Conservation (phyloP, 2,113 vertebrate species). For the Lynx canadensis region DNA sequence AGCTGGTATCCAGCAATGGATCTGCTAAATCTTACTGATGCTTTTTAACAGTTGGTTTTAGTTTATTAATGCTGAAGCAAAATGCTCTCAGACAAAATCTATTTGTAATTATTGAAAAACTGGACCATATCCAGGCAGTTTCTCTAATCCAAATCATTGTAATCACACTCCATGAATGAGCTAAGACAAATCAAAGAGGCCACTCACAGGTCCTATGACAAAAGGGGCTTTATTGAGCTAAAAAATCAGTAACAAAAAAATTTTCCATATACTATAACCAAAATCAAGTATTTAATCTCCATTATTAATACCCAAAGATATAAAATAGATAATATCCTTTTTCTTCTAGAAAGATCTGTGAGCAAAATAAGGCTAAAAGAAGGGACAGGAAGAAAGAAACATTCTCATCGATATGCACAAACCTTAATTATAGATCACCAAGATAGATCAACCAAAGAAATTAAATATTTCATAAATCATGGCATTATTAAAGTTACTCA, state of each 20-base stretch:
- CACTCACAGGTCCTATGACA: neutral
- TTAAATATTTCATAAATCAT: neutral
- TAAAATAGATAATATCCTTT: neutral
- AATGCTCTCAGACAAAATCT: slow-evolving; percentile 53
- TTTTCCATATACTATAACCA: slow-evolving; percentile 16
- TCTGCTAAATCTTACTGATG: neutral
- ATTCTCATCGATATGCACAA: neutral
- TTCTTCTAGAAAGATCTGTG: neutral
- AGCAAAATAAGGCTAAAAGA: neutral
- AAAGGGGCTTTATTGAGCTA: slow-evolving; percentile 24
- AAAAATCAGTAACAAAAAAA: neutral
- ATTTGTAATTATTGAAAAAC: slow-evolving; percentile 66
- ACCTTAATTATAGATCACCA: neutral
- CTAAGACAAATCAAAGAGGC: neutral
- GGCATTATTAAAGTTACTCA: neutral
- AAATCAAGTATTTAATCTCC: slow-evolving; percentile 4
- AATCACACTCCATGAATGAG: slow-evolving; percentile 19
- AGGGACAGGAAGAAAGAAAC: neutral
- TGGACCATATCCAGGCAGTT: slow-evolving; percentile 12
- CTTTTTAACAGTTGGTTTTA: slow-evolving; percentile 39
- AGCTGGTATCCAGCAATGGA: slow-evolving; percentile 5
- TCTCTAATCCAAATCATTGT: slow-evolving; percentile 54
- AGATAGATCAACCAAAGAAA: neutral
- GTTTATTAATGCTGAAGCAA: slow-evolving; percentile 48
- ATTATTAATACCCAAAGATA: neutral